These are phyloP conservation scores for Ibidorhyncha struthersii DNA, from an alignment of 2,113 vertebrate species.

Conservation along the genomic window DNA sequence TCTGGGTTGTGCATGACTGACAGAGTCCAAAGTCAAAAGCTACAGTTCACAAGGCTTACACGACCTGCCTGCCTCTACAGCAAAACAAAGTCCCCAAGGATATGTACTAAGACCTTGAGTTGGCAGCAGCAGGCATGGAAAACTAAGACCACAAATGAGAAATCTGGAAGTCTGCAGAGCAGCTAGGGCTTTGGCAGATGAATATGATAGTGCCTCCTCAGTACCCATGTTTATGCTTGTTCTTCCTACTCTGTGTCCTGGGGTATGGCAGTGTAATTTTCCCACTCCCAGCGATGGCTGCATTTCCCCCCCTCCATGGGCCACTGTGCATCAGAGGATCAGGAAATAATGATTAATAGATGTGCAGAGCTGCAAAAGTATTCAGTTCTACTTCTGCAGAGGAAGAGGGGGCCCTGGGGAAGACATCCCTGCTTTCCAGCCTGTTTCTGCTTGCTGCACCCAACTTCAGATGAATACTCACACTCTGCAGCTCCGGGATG, in stretches of 20 bases:
- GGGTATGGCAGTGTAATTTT: background rate
- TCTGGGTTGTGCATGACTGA: background rate
- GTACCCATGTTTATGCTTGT: background rate
- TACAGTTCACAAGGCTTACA: background rate
- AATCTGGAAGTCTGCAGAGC: background rate
- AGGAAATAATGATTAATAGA: background rate
- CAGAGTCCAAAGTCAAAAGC: background rate
- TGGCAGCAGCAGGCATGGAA: background rate
- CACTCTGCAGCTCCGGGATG: slow-evolving; percentile 60
- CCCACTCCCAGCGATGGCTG: background rate
- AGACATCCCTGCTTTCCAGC: background rate
- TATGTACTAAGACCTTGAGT: background rate
- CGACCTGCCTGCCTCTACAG: background rate
- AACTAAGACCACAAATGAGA: background rate
- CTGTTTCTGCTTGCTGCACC: background rate
- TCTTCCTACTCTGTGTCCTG: background rate
- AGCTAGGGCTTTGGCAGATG: background rate
- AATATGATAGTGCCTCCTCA: background rate
- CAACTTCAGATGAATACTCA: slow-evolving; percentile 37
- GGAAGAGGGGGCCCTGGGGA: too few relatives aligned
- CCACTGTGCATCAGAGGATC: background rate
- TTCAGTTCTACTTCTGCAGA: background rate
- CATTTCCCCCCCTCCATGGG: background rate
- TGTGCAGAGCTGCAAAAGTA: background rate
- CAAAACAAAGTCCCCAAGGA: background rate